These are phyloP conservation scores for Hemaris fuciformis DNA, from an alignment of 2,888 invertebrate species.

Conservation along the genomic window DNA sequence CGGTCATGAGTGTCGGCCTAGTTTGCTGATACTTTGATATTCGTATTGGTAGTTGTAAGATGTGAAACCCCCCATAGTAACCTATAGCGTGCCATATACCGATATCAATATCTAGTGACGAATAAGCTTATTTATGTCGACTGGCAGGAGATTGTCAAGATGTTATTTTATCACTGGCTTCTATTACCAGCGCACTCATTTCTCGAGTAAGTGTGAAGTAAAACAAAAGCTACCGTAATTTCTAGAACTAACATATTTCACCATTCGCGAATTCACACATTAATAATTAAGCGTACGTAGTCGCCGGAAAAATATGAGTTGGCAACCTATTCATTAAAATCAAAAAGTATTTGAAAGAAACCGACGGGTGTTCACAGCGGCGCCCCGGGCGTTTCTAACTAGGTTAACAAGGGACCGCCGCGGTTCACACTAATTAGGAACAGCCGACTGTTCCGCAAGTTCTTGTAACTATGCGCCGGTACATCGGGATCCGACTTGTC, in stretches of 20 bases:
- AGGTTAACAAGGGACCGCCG: slow-evolving; percentile 51
- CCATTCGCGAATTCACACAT: not conserved
- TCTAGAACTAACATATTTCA: not conserved
- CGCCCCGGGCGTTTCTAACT: slow-evolving; percentile 43
- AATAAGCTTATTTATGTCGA: no score
- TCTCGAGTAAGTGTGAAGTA: no score
- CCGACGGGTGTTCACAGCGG: slow-evolving; percentile 25
- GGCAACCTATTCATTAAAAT: slow-evolving; percentile 39
- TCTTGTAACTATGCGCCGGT: slow-evolving; percentile 37
- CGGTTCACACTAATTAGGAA: slow-evolving; percentile 47
- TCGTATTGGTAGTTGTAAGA: no score
- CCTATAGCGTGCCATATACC: no score
- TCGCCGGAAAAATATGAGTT: slow-evolving; percentile 22
- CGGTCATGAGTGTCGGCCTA: no score
- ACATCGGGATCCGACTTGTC: not conserved
- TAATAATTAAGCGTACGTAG: not conserved
- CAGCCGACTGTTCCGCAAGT: slow-evolving; percentile 34
- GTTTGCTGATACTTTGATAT: no score
- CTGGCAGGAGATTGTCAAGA: no score
- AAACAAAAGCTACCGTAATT: not conserved
- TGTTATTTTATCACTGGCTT: no score
- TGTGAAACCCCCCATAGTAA: no score
- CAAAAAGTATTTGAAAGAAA: slow-evolving; percentile 44
- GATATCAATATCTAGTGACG: no score
- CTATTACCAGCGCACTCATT: no score